phyloP scores from a whole-genome alignment of 2,113 vertebrate genomes.

The Halichoeres trimaculatus region DNA sequence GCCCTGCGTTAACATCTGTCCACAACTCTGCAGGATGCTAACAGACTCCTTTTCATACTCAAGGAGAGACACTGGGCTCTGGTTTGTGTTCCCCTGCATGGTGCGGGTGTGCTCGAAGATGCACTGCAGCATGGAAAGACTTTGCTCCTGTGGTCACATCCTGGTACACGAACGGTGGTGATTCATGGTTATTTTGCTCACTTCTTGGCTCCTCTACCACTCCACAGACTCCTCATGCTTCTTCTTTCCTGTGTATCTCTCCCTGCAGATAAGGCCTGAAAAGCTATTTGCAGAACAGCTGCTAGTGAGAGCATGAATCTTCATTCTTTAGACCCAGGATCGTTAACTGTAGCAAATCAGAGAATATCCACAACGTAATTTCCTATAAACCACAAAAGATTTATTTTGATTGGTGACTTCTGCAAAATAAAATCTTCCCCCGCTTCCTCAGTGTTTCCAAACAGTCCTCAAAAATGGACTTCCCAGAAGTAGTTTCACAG shows the following conservation, averaged over 20 bases:
- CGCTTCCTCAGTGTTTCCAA: background rate
- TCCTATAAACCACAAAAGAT: constrained; percentile 16
- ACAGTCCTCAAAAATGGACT: constrained; percentile 15
- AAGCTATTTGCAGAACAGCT: background rate
- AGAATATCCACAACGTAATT: constrained; percentile 6
- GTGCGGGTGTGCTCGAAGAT: constrained; percentile 42
- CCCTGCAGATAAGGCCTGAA: constrained; percentile 33
- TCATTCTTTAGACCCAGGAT: constrained; percentile 18
- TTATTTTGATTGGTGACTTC: constrained; percentile 22
- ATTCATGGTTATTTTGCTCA: constrained; percentile 75
- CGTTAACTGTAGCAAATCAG: constrained; percentile 25
- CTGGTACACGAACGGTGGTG: constrained; percentile 63
- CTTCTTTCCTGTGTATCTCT: constrained; percentile 54
- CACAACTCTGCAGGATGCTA: constrained; percentile 42
- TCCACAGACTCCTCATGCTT: constrained; percentile 47
- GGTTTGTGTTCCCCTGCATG: constrained; percentile 42
- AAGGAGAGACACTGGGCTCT: constrained; percentile 10
- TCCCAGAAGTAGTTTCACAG: constrained; percentile 30
- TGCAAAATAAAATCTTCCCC: constrained; percentile 22
- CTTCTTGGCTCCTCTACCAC: constrained; percentile 65
- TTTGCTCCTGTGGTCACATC: constrained; percentile 75
- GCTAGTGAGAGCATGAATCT: constrained; percentile 11
- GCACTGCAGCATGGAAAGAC: constrained; percentile 71
- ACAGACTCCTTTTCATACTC: constrained; percentile 38
- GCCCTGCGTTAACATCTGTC: constrained; percentile 63